These are phyloP conservation scores for Geodia barretti DNA, from an alignment of 37 sponge, comb jelly and placozoan genomes.

Conservation along the genomic window DNA sequence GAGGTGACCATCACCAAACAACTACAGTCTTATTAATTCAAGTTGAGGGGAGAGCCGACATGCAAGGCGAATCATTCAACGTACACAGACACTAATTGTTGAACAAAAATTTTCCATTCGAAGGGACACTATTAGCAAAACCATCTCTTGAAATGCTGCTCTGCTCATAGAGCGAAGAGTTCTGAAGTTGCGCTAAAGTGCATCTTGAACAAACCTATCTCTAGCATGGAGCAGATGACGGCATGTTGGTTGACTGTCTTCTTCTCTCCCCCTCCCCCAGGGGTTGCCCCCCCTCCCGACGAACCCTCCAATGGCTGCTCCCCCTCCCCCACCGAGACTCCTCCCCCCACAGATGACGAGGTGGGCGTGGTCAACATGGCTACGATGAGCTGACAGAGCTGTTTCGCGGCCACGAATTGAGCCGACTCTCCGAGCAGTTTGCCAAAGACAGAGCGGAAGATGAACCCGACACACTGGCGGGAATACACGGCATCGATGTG, in stretches of 20 bases:
- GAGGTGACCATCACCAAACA: too few relatives aligned
- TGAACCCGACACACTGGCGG: constrained; percentile 90
- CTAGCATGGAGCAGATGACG: constrained; percentile 65
- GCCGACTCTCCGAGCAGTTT: constrained; percentile 85
- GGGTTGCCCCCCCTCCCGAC: not conserved
- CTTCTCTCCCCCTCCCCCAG: constrained; percentile 6
- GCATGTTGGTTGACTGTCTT: constrained; percentile 56
- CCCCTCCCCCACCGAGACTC: not conserved
- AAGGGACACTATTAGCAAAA: too few relatives aligned
- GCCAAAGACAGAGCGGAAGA: constrained; percentile 69
- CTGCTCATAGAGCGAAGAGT: not conserved
- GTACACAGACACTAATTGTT: too few relatives aligned
- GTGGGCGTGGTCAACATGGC: not conserved
- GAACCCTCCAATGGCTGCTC: not conserved
- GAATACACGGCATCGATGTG: constrained; percentile 95
- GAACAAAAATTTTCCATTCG: too few relatives aligned
- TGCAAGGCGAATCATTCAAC: too few relatives aligned
- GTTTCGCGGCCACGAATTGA: constrained; percentile 83
- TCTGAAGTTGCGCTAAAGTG: not conserved
- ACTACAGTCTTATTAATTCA: too few relatives aligned
- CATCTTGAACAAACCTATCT: constrained; percentile 18
- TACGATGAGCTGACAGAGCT: constrained; percentile 62
- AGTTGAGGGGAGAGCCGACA: too few relatives aligned
- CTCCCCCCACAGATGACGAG: not conserved
- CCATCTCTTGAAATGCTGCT: too few relatives aligned